These are phyloP conservation scores for Pachyrhynchus sulphureomaculatus DNA, from an alignment of 1,140 invertebrate species.

Conservation along the genomic window DNA sequence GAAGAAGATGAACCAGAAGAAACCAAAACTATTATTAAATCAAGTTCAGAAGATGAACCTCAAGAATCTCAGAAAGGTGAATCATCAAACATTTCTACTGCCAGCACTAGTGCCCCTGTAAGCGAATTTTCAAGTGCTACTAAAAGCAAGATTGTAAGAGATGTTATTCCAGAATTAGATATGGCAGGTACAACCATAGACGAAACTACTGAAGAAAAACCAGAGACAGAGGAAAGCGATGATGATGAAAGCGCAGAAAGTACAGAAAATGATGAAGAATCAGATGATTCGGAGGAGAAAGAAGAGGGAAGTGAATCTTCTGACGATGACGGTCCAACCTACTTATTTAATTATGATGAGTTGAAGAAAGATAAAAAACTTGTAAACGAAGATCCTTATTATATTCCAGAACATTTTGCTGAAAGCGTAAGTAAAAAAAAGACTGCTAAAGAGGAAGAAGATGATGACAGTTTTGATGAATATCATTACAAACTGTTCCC, in stretches of 20 bases:
- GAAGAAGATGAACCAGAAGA: constrained; percentile 54
- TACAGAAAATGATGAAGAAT: constrained; percentile 8
- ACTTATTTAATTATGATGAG: constrained; percentile 6
- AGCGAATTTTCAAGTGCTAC: constrained; percentile 13
- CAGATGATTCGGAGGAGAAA: constrained; percentile 14
- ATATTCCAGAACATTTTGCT: constrained; percentile 29
- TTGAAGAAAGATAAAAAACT: constrained; percentile 24
- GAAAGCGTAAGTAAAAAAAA: constrained; percentile 19
- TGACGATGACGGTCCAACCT: background rate
- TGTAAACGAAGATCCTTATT: constrained; percentile 30
- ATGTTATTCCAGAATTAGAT: constrained; percentile 17
- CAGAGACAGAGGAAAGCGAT: constrained; percentile 19
- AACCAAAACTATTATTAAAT: constrained; percentile 25
- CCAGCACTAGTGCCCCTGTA: background rate
- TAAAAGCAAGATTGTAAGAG: constrained; percentile 24
- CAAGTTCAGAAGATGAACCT: background rate
- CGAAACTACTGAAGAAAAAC: constrained; percentile 11
- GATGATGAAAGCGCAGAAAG: constrained; percentile 15
- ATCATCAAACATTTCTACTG: background rate
- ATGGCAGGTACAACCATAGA: constrained; percentile 22
- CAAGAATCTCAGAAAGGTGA: background rate
- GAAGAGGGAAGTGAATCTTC: constrained; percentile 3
- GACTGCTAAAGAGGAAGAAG: constrained; percentile 16
- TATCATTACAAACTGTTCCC: constrained; percentile 52
- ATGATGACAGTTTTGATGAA: constrained; percentile 45